Base-by-base conservation (phyloP, 2,113 vertebrate genomes). In the Notiomystis cincta region DNA sequence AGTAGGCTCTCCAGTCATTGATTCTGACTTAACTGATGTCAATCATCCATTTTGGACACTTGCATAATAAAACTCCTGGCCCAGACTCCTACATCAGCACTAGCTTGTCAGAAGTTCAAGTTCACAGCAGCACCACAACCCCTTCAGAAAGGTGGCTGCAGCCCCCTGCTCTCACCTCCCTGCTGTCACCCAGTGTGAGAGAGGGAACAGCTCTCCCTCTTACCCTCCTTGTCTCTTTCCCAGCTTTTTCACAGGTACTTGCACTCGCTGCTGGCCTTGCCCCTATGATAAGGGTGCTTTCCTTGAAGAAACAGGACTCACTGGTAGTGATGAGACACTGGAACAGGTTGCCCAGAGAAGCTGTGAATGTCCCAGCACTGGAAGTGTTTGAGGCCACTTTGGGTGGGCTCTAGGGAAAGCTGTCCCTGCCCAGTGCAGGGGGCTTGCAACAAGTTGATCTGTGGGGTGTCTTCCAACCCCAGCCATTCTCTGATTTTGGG, bases 231-330 rank as follows among this genome's bases (percentile, higher is more conserved):
- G 23, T 42, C 57, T 53, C 30, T 54, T 38, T 20, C 33, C 35
- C 33, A 33, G 23, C 0, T 33, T 70, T 76, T 9, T 24, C 13
- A 2, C 1, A 14, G 7, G 2, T 27, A 2, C 10, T 27, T 27
- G 20, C 12, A 23, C 35, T 44, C 2, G 0, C 62, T 80, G 31
- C 42, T 66, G 47, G 48, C 44, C n/a, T 35, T 25, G 20, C 11
- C 53, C 61, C 2, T 6, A 0, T 6, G 16, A 5, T 13, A 47
- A 66, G 27, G 2, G 20, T 58, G 50, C 44, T 25, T 22, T 61
- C 53, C 78, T 75, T 48, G 60, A 31, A 33, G 69, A 48, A 54
- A 10, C 11, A 0, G 5, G 28, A 13, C 35, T 48, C 71, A 33
- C 21, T 16, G 48, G 18, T 24, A 31, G 25, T 31, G 54, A 20